Evolutionary conservation across 2,888 invertebrate genomes (phyloP), one percentile per base, ranked within the genome.

Genomic region (Synanthedon vespiformis): DNA sequence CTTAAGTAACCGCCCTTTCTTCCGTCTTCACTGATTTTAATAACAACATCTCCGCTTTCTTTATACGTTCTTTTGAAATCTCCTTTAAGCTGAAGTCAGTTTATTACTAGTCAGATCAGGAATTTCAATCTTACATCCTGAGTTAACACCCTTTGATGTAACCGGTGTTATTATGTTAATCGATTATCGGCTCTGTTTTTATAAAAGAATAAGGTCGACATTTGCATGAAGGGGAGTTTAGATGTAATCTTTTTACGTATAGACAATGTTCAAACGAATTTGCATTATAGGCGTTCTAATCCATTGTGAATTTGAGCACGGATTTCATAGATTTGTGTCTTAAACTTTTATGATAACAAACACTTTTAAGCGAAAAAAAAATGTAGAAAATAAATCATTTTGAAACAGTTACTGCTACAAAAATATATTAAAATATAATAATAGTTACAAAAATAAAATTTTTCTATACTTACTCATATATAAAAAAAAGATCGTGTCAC

Each of bases 71-170:
- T 80, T 82, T 82, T 81, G 80, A 80, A 76, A 79, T 76, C 68
- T 70, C 70, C 74, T 77, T 79, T 75, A 79, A 80, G 70, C 72
- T 74, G 69, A 69, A 72, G 75, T 74, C 77, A 81, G 74, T 85
- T 86, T 84, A 85, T 85, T 86, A 72, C 83, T 83, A 85, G 82
- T 83, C 85, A 72, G 82, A 85, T 84, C 85, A 81, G 84, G 84
- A 81, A 81, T 82, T 82, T 81, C 84, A 80, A 83, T 85, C 78
- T 80, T 74, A 79, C 80, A 84, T 86, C 86, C 86, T 84, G 82
- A 77, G 75, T 74, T 63, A 60, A 70, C 64, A 47, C 55, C 69
- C 85, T 86, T 86, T 85, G 85, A 86, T 77, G 79, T 83, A 75
- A 72, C 68, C 69, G 74, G 60, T 62, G 56, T 18, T 18, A 34